Evolutionary conservation across 2,113 vertebrate species (phyloP).

Genomic region (Phrynocephalus versicolor): DNA sequence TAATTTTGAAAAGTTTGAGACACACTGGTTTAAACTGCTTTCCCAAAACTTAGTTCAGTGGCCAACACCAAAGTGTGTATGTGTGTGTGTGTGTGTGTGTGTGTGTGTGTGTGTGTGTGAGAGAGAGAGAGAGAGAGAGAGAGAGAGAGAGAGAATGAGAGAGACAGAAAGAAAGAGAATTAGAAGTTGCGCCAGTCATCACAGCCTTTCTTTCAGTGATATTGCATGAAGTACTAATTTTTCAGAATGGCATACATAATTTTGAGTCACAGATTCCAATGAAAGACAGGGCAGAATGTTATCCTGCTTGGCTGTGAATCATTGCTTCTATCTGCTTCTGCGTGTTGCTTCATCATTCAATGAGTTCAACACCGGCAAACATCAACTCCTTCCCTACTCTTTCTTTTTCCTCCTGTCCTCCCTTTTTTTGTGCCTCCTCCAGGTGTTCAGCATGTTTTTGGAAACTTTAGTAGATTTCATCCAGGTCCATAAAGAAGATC

Average conservation of each 20-base stretch:
- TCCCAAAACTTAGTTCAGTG: conserved; percentile 26
- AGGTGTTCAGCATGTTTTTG: conserved; percentile 99
- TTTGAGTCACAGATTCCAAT: conserved; percentile 68
- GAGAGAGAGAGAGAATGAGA: too few species aligned
- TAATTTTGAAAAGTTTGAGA: background rate
- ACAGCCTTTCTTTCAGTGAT: conserved; percentile 75
- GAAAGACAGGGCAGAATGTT: conserved; percentile 68
- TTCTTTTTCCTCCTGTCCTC: conserved; percentile 32
- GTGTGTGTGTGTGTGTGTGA: too few species aligned
- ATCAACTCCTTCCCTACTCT: conserved; percentile 60
- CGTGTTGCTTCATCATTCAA: conserved; percentile 73
- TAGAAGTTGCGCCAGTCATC: conserved; percentile 79
- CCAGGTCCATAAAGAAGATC: conserved; percentile 92
- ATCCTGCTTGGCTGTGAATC: conserved; percentile 80
- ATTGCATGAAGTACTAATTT: conserved; percentile 80
- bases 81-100: too few species aligned
- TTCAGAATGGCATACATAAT: conserved; percentile 61
- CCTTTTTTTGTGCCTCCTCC: conserved; percentile 57
- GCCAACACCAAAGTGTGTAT: conserved; percentile 22
- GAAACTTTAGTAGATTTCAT: conserved; percentile 97
- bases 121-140: too few species aligned
- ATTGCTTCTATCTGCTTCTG: conserved; percentile 77
- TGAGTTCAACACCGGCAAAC: conserved; percentile 63
- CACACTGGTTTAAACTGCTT: background rate
- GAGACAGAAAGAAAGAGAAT: conserved; percentile 4